Evolutionary conservation across 35 echinoderm and acorn worm genomes (phyloP).

Genomic region (Ophiothrix spiculata): DNA sequence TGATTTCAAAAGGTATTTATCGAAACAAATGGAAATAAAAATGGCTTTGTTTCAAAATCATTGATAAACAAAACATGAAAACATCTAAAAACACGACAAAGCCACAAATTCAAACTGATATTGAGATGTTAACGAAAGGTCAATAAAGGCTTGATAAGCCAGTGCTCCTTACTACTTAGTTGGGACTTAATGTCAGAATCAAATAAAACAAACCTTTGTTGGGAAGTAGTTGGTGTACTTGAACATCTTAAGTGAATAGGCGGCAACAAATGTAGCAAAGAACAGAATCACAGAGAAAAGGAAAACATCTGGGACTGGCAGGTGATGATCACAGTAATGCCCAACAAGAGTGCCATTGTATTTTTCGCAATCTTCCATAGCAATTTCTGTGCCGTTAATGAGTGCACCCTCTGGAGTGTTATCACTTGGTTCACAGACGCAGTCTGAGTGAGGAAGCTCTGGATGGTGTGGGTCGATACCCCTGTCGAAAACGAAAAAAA

Average conservation of each 20-base stretch:
- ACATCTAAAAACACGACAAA: too few relatives aligned
- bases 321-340: constrained; percentile 43
- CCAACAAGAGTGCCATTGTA: constrained; percentile 56
- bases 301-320: constrained; percentile 75
- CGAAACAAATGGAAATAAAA: too few relatives aligned
- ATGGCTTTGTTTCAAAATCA: too few relatives aligned
- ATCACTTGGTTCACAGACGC: constrained; percentile 52
- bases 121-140: too few relatives aligned
- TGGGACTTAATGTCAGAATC: neutral
- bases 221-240: constrained; percentile 78
- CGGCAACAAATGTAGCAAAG: constrained; percentile 60
- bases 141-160: too few relatives aligned
- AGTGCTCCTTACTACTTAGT: too few relatives aligned
- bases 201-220: constrained; percentile 34
- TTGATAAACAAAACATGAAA: too few relatives aligned
- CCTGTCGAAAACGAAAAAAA: neutral
- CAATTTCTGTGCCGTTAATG: constrained; percentile 42
- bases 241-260: constrained; percentile 78
- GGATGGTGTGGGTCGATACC: neutral
- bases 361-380: constrained; percentile 51
- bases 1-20: too few relatives aligned
- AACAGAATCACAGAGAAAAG: constrained; percentile 75
- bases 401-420: constrained; percentile 12
- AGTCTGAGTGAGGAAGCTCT: constrained; percentile 25
- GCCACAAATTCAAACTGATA: too few relatives aligned